A percentile compares a stretch with the other conserved stretches of the same genome.
These are phyloP conservation scores for Keiferia lycopersicella DNA, from an alignment of 2,888 invertebrate species.

Conservation along the genomic window DNA sequence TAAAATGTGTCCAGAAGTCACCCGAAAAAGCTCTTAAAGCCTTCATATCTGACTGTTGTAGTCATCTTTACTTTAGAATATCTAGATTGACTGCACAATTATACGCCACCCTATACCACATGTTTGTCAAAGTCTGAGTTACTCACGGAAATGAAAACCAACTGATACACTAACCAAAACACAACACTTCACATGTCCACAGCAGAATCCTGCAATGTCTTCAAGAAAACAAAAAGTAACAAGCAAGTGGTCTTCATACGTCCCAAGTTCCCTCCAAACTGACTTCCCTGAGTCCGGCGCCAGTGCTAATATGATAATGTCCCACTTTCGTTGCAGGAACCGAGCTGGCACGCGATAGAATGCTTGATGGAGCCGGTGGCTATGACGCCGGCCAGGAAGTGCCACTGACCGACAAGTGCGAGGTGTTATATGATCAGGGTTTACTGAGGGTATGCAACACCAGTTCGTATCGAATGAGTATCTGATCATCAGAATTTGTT, in stretches of 20 bases:
- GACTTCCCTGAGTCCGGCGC: slow-evolving; percentile 36
- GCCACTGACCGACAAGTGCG: slow-evolving; percentile 42
- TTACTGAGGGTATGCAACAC: slow-evolving; percentile 28
- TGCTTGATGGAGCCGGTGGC: slow-evolving; percentile 52
- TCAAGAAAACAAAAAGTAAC: background rate
- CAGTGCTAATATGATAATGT: slow-evolving; percentile 70
- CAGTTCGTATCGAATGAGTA: background rate
- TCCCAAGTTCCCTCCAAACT: slow-evolving; percentile 33
- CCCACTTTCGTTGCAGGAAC: slow-evolving; percentile 72
- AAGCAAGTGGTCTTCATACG: background rate
- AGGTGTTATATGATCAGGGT: slow-evolving; percentile 41
- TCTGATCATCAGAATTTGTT: no score
- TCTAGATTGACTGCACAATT: no score
- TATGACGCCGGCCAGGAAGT: slow-evolving; percentile 42
- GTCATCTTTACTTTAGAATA: no score
- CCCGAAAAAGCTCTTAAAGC: no score
- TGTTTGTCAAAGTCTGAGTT: no score
- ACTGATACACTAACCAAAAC: background rate
- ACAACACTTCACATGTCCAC: background rate
- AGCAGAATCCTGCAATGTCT: background rate
- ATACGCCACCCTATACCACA: no score
- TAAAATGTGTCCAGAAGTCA: no score
- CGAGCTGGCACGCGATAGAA: slow-evolving; percentile 57
- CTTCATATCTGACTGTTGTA: no score
- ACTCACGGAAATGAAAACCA: background rate